Evolutionary conservation across 2,888 invertebrate genomes (phyloP).

Genomic region (Rhagium mordax): DNA sequence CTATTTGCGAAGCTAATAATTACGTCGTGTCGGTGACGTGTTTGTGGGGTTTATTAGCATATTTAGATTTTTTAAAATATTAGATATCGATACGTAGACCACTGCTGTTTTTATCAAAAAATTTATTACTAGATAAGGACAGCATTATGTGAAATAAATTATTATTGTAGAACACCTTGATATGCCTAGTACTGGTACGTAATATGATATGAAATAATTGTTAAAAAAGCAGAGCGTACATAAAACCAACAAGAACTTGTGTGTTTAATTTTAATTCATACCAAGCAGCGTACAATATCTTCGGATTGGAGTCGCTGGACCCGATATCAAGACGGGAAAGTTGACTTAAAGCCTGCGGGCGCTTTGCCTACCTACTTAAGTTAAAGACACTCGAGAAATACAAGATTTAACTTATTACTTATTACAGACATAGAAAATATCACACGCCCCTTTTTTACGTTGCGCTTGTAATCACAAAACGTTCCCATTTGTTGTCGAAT

Average conservation of each 20-base stretch:
- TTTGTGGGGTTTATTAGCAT: no score
- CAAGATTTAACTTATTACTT: constrained; percentile 45
- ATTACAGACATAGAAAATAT: constrained; percentile 47
- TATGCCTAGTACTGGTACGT: no score
- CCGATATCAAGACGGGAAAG: constrained; percentile 57
- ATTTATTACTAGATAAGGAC: no score
- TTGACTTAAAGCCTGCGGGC: constrained; percentile 52
- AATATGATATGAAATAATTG: constrained; percentile 3
- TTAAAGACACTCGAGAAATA: constrained; percentile 48
- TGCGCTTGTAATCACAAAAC: constrained; percentile 18
- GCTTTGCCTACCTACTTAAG: constrained; percentile 55
- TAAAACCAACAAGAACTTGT: neutral
- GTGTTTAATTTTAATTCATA: constrained; percentile 7
- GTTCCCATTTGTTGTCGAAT: no score
- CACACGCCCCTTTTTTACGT: constrained; percentile 32
- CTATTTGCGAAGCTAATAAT: no score
- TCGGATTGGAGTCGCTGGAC: constrained; percentile 54
- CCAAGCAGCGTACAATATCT: constrained; percentile 34
- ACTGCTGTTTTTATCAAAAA: no score
- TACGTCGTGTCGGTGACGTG: no score
- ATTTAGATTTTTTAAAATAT: no score
- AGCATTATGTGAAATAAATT: no score
- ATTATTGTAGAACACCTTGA: no score
- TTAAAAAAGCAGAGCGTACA: neutral
- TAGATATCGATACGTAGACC: no score